Percentiles rank a stretch among this genome's conserved stretches.
phyloP scores from a whole-genome alignment of 2,888 invertebrate species.

The Coenonympha arcania region DNA sequence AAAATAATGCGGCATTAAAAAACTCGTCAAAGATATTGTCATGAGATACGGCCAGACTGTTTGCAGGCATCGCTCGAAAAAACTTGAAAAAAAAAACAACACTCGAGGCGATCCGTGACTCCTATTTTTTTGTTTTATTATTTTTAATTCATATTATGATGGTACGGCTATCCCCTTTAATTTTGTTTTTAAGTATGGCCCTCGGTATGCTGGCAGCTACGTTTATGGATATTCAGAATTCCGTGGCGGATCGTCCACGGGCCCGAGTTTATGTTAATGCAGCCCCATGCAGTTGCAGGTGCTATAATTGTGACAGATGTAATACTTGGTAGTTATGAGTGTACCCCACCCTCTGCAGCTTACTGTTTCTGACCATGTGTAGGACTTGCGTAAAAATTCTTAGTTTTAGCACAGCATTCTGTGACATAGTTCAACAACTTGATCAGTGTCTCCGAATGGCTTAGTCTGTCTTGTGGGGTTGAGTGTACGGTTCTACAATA shows the following conservation, averaged over 20 bases:
- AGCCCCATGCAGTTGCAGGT: conserved; percentile 42
- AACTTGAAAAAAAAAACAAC: conserved; percentile 59
- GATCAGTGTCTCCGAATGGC: too few species aligned
- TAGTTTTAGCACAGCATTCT: too few species aligned
- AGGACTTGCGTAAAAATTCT: too few species aligned
- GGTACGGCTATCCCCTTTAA: conserved; percentile 74
- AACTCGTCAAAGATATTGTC: conserved; percentile 74
- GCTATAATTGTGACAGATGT: conserved; percentile 63
- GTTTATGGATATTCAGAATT: conserved; percentile 72
- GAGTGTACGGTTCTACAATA: too few species aligned
- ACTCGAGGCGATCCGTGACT: conserved; percentile 74
- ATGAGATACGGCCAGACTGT: conserved; percentile 66
- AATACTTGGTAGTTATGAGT: conserved; percentile 25
- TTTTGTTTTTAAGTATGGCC: conserved; percentile 74
- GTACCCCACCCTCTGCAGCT: conserved; percentile 18
- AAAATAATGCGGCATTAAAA: conserved; percentile 72
- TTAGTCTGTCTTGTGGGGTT: too few species aligned
- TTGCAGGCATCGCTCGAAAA: conserved; percentile 67
- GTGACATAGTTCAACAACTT: too few species aligned
- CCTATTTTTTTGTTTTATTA: conserved; percentile 73
- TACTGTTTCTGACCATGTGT: not conserved
- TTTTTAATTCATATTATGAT: conserved; percentile 75
- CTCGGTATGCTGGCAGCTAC: conserved; percentile 71
- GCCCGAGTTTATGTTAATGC: conserved; percentile 68
- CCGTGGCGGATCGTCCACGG: conserved; percentile 62